Base-by-base conservation (phyloP, 2,797 vertebrate genomes). In the Merluccius polli region DNA sequence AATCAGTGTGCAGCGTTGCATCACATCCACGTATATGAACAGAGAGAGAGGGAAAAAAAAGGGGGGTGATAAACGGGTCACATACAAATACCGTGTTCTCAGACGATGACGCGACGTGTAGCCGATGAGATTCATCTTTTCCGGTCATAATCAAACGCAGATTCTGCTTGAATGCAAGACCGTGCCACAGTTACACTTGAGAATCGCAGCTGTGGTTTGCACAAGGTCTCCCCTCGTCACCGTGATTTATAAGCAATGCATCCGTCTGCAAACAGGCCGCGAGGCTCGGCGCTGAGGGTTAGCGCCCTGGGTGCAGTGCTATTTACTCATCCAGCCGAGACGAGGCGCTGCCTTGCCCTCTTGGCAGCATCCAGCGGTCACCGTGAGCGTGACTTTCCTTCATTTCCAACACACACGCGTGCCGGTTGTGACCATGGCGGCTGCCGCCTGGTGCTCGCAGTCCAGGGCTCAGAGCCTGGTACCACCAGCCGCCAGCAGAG, bases 171-270 rank as follows among this genome's bases (percentile, higher is more conserved):
- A 9, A 59, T 4, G 21, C 52, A 1, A n/a, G 21, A 27, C 59
- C 24, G 59, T 4, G 59, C 59, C 59, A 15, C 59, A 11, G n/a
- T 12, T 2, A 27, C 59, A 27, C 59, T 27, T 12, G n/a, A 63
- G 59, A 11, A 44, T 38, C 36, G 15, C 52, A 15, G 44, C 16
- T 15, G 44, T 6, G 44, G 44, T 21, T 3, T 48, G 44, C 80
- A 88, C 84, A 86, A 87, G 86, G 85, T 89, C 87, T 90, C 85
- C 84, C 81, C 83, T 82, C 76, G 78, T 77, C 67, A 78, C 77
- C 76, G 84, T 90, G 91, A 92, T 93, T 93, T 93, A 92, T 92
- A 92, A 91, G 86, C 87, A 76, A 79, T 87, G 82, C 81, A 89
- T 90, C 87, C 84, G 83, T 92, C 85, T 90, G 86, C 90, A 93